Evolutionary conservation across 2,888 invertebrate genomes (phyloP).

Genomic region (Bombylius discolor): DNA sequence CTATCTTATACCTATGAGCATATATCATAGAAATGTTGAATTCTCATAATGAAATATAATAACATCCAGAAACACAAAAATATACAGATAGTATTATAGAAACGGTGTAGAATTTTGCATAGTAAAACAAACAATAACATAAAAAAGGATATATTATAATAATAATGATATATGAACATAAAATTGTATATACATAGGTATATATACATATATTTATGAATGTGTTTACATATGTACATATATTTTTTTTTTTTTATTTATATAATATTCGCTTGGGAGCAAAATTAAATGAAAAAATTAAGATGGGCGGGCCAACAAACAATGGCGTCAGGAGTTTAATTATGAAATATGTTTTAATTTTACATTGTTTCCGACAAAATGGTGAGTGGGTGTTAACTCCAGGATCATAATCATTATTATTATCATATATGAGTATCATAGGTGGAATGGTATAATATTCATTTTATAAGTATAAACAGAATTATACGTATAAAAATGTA

Average conservation of each 20-base stretch:
- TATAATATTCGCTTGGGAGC: conserved; percentile 8
- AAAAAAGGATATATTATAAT: neutral
- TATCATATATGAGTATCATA: neutral
- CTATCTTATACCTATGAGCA: too few relatives aligned
- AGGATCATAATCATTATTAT: neutral
- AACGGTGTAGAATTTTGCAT: neutral
- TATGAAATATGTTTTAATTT: conserved; percentile 23
- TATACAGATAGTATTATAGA: too few relatives aligned
- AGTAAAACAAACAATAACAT: neutral
- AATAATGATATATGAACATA: neutral
- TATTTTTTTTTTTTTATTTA: neutral
- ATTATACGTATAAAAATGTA: neutral
- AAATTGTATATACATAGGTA: neutral
- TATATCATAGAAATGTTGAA: too few relatives aligned
- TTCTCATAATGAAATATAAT: too few relatives aligned
- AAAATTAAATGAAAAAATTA: conserved; percentile 16
- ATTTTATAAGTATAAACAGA: neutral
- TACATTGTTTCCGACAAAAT: conserved; percentile 14
- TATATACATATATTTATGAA: neutral
- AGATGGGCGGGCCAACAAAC: conserved; percentile 15
- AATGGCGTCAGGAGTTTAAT: conserved; percentile 22
- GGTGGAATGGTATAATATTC: neutral
- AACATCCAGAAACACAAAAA: too few relatives aligned
- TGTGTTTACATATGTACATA: neutral
- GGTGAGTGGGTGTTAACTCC: neutral